phyloP scores from a whole-genome alignment of 2,113 vertebrate genomes.

The Candoia aspera region DNA sequence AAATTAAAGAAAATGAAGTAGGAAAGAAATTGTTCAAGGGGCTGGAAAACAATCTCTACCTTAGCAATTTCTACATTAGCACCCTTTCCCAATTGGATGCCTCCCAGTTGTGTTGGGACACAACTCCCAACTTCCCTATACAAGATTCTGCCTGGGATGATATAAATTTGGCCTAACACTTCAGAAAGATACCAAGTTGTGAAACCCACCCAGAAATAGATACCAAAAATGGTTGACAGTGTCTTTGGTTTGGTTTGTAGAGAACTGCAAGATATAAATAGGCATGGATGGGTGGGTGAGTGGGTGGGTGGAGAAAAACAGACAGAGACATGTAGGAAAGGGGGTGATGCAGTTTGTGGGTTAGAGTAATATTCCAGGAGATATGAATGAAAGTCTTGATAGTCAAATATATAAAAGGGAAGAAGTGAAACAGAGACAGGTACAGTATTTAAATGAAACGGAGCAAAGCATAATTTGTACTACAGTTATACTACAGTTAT shows the following conservation, averaged over 20 bases:
- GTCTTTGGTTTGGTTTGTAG: background rate
- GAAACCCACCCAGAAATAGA: background rate
- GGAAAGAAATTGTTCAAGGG: background rate
- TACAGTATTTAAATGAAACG: background rate
- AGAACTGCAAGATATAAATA: background rate
- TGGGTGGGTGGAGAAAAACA: background rate
- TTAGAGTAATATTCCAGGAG: background rate
- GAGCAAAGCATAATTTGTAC: background rate
- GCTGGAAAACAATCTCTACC: background rate
- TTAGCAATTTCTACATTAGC: background rate
- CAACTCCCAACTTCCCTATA: background rate
- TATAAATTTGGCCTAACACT: background rate
- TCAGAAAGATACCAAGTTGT: background rate
- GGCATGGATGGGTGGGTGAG: background rate
- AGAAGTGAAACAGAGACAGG: background rate
- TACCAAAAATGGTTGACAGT: background rate
- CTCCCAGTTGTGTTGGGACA: background rate
- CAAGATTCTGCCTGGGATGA: background rate
- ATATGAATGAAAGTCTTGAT: background rate
- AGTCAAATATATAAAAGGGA: too few species aligned
- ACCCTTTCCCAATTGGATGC: background rate
- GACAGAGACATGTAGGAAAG: background rate
- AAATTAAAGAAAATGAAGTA: constrained; percentile 45
- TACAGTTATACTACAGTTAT: background rate
- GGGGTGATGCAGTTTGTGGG: background rate